Evolutionary conservation across 2,888 invertebrate genomes (phyloP).

Genomic region (Brachyptera putata): DNA sequence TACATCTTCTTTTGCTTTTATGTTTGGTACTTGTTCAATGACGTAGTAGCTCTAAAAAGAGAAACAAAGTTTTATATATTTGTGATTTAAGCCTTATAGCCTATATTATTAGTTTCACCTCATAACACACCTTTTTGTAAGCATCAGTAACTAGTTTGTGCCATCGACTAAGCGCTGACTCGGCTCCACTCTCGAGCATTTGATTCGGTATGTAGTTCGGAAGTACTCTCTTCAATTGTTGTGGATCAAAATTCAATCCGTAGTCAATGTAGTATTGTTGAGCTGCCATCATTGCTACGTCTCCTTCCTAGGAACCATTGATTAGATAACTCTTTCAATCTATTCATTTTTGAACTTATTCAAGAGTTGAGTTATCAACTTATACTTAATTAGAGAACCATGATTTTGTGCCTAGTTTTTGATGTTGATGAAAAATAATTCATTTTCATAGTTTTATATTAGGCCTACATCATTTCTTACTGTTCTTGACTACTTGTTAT

Average conservation of each 20-base stretch:
- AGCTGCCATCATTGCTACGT: conserved; percentile 82
- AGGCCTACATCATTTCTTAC: not conserved
- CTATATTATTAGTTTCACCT: not conserved
- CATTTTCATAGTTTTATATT: not conserved
- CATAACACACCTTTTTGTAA: conserved; percentile 53
- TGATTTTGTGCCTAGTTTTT: too few relatives aligned
- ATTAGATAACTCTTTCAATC: conserved; percentile 1
- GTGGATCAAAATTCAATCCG: conserved; percentile 61
- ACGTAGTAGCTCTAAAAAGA: conserved; percentile 71
- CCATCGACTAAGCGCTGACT: conserved; percentile 64
- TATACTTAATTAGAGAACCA: too few relatives aligned
- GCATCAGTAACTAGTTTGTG: conserved; percentile 66
- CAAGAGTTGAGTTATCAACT: too few relatives aligned
- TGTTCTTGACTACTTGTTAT: too few relatives aligned
- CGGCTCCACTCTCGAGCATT: conserved; percentile 55
- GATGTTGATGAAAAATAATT: too few relatives aligned
- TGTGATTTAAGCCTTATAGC: not conserved
- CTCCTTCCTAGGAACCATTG: conserved; percentile 63
- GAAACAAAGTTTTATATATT: conserved; percentile 11
- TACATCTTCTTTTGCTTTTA: conserved; percentile 82
- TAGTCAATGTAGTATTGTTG: conserved; percentile 87
- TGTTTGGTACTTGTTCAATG: conserved; percentile 58
- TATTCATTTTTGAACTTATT: too few relatives aligned
- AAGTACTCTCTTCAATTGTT: conserved; percentile 65
- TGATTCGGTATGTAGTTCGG: conserved; percentile 79